Evolutionary conservation across 2,113 vertebrate species (phyloP), one percentile per base, ranked within the genome.

Genomic region (Bujurquina vittata): DNA sequence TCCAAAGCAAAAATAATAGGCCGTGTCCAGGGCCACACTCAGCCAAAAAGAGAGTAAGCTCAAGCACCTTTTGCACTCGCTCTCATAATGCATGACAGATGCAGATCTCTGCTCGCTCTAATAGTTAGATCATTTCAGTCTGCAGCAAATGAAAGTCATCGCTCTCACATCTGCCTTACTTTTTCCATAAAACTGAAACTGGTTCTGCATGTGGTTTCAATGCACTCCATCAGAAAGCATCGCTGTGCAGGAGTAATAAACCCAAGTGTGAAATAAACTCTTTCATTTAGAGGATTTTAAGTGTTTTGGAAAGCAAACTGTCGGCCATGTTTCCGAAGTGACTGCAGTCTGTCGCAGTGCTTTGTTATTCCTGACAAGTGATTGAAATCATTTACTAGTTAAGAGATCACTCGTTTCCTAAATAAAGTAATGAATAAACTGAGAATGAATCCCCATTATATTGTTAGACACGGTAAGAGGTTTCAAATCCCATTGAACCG

Each of bases 71-170:
- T 85, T 88, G 79, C 76, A 35, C 79, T 84, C 77, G 77, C 37
- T 77, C 75, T 84, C 58, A 65, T 94, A 95, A 94, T 94, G 90
- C 87, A 61, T 89, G 87, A 87, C 93, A 94, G 93, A 94, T 95
- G 93, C 81, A 88, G 83, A 77, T 88, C 87, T 69, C 55, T 10
- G 55, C 82, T 89, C 46, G 3, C 77, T 85, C 91, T 87, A 82
- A 89, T 86, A 83, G 79, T 86, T 88, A 76, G 80, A 89, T 89
- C 89, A 76, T 85, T 65, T 79, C 72, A 46, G 85, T 82, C 88
- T 69, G 73, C 75, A 88, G 87, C 87, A 91, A 91, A 90, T 89
- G 72, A 88, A 86, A 88, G 77, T 80, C 77, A 55, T 54, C 87
- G 83, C 82, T 58, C 89, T 90, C 87, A 84, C 75, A 79, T 92